phyloP scores from a whole-genome alignment of 2,797 vertebrate species.

The Sebastes vulpes region DNA sequence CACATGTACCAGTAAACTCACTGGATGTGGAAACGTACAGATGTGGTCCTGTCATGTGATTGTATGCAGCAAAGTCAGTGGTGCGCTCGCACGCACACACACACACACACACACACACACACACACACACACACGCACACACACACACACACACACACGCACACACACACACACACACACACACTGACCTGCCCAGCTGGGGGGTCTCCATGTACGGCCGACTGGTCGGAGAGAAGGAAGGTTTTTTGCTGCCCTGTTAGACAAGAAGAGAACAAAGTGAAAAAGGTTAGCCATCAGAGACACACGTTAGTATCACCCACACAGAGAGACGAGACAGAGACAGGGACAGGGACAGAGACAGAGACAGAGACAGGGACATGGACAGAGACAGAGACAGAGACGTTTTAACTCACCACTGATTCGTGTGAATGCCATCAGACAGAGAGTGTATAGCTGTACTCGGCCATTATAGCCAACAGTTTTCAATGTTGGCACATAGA shows the following conservation, averaged over 20 bases:
- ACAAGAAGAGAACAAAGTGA: slow-evolving; percentile 26
- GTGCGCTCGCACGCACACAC: neutral
- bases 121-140: slow-evolving; percentile 29
- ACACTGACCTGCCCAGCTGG: slow-evolving; percentile 76
- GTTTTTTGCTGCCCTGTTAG: slow-evolving; percentile 40
- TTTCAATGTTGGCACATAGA: too few relatives aligned
- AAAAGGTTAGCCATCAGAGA: neutral
- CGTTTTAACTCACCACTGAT: neutral
- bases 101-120: slow-evolving; percentile 42
- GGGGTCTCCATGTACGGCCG: slow-evolving; percentile 75
- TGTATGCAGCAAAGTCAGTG: slow-evolving; percentile 16
- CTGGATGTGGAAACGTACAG: slow-evolving; percentile 8
- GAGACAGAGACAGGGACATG: too few relatives aligned
- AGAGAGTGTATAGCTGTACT: neutral
- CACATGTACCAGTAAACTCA: slow-evolving; percentile 25
- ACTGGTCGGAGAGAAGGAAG: slow-evolving; percentile 35
- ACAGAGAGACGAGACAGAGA: too few relatives aligned
- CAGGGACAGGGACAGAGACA: too few relatives aligned
- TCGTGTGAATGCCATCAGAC: neutral
- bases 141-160: slow-evolving; percentile 56
- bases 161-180: slow-evolving; percentile 30
- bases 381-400: neutral
- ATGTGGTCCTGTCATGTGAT: neutral
- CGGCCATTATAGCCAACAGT: too few relatives aligned
- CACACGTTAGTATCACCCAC: neutral